Evolutionary conservation across 1,140 invertebrate species (phyloP), one percentile per base, ranked within the genome.

Genomic region (Drosophila repletoides): DNA sequence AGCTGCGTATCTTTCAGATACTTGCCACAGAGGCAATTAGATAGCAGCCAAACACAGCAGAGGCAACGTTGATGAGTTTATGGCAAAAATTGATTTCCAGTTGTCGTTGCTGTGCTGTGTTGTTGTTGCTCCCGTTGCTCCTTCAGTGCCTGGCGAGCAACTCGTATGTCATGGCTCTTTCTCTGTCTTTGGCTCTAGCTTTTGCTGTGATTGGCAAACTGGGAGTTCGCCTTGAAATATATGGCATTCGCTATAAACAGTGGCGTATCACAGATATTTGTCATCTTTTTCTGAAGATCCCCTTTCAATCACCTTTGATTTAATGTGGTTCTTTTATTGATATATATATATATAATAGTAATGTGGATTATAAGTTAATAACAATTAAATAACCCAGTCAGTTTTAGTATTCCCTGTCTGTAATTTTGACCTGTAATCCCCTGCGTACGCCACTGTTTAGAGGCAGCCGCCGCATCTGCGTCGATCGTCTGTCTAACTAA

Each of bases 31-130:
- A 59, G 80, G 80, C 80, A 84, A 84, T 84, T 86, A 86, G 81
- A 86, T 86, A 76, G 80, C 72, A 74, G 49, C 55, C 38, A 60
- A 67, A 72, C 36, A 24, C 28, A 33, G 28, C 46, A 34, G 29
- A 55, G 58, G 53, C 24, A 22, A 72, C 45, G 75, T 72, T 84
- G 80, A 84, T 84, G 80, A 84, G 80, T 84, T 84, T 84, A 84
- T 84, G 80, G 80, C 75, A 72, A 84, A 84, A 84, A 84, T 84
- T 84, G 80, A 84, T 86, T 84, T 84, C 80, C 71, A 84, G 80
- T 84, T 86, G 80, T 86, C 76, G 80, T 43, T 60, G 51, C 10
- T 7, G 21, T 46, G 40, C 34, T 45, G 15, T 41, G 36, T 46
- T 59, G 41, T 26, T 58, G 53, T 29, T 64, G 56, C 28, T 52